These are phyloP conservation scores for Cremastinae sp. DNA, from an alignment of 2,888 invertebrate genomes.

Conservation along the genomic window DNA sequence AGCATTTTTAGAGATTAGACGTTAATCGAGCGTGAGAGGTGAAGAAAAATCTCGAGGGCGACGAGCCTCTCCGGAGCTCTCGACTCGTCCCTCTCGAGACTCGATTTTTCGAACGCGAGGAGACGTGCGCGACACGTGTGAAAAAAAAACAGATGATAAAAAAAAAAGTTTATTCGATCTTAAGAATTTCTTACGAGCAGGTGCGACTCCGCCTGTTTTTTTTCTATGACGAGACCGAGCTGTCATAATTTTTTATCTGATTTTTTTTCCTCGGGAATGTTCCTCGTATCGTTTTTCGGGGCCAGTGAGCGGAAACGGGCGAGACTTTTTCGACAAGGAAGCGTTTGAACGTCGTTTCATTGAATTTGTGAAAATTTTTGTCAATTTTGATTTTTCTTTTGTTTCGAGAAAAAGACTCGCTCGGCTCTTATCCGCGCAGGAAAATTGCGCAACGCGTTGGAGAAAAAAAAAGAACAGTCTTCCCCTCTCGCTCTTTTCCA, in stretches of 20 bases:
- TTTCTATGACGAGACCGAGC: conserved; percentile 1
- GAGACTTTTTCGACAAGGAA: too few relatives aligned
- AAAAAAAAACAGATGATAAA: conserved; percentile 7
- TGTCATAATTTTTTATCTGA: background rate
- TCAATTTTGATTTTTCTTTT: too few relatives aligned
- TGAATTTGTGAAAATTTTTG: too few relatives aligned
- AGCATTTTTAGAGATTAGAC: conserved; percentile 41
- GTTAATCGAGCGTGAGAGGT: conserved; percentile 15
- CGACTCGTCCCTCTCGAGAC: conserved; percentile 30
- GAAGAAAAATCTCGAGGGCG: conserved; percentile 15
- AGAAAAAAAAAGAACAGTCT: conserved; percentile 31
- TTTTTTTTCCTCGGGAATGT: conserved; percentile 5
- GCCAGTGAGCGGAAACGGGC: too few relatives aligned
- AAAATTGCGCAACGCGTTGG: background rate
- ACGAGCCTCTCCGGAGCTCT: conserved; percentile 38
- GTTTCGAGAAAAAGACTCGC: too few relatives aligned
- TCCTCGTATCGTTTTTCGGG: background rate
- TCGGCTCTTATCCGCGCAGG: too few relatives aligned
- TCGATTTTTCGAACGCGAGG: background rate
- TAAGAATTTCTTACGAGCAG: conserved; percentile 41
- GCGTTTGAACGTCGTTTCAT: too few relatives aligned
- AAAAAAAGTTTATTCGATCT: conserved; percentile 33
- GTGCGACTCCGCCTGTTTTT: conserved; percentile 38
- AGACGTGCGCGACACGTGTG: background rate
- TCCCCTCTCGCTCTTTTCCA: conserved; percentile 52